Conservation (phyloP, 2,797 vertebrate species). For the Ptychobarbus kaznakovi region DNA sequence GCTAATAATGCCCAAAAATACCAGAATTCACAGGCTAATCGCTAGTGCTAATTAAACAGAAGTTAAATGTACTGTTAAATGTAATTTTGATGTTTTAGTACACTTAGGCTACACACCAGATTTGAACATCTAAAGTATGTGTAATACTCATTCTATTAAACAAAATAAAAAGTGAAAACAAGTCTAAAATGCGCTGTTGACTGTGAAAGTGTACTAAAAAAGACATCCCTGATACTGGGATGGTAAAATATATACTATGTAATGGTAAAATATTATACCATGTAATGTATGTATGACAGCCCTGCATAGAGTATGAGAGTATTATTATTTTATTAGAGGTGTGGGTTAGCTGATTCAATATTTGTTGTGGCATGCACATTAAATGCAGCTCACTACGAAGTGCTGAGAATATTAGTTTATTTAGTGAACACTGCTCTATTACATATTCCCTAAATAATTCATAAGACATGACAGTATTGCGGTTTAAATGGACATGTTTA, state of each 20-base stretch:
- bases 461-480: not conserved
- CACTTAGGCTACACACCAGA: not conserved
- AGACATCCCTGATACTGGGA: not conserved
- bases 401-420: conserved; percentile 13
- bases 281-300: not conserved
- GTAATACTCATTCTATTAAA: not conserved
- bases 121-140: not conserved
- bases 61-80: conserved; percentile 4
- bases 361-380: not conserved
- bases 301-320: not conserved
- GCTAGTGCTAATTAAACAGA: conserved; percentile 16
- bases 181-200: not conserved
- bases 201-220: not conserved
- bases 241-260: not conserved
- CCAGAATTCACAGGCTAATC: not conserved
- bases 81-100: not conserved
- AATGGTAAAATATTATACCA: not conserved
- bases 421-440: not conserved
- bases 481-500: not conserved
- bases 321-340: not conserved
- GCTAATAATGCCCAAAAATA: not conserved
- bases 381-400: conserved; percentile 4
- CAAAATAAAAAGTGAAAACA: not conserved
- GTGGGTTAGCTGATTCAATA: not conserved
- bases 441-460: not conserved